Percentiles rank a stretch among this genome's conserved stretches.
These are phyloP conservation scores for Eretmochelys imbricata DNA, from an alignment of 2,113 vertebrate genomes.

Conservation along the genomic window DNA sequence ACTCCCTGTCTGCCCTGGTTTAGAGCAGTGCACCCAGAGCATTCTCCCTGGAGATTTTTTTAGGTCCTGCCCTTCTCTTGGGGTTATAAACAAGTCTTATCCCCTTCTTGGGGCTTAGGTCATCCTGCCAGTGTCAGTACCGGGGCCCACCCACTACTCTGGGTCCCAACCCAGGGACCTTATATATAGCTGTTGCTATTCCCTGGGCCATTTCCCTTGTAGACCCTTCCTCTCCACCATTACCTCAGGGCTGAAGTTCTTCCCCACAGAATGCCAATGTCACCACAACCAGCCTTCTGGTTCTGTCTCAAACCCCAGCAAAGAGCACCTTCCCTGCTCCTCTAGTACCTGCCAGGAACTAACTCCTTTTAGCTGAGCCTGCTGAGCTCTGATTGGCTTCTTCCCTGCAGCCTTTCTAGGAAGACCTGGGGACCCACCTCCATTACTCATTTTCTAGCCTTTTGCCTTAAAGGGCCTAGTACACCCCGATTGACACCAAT, in stretches of 20 bases:
- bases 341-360: too few relatives aligned
- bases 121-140: not conserved
- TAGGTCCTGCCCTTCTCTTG: not conserved
- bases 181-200: not conserved
- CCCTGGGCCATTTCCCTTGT: not conserved
- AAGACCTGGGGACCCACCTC: not conserved
- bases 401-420: not conserved
- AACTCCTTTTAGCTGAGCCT: not conserved
- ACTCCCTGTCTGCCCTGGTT: not conserved
- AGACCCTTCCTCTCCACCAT: not conserved
- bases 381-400: not conserved
- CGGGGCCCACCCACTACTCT: not conserved
- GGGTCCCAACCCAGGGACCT: not conserved
- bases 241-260: not conserved
- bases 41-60: not conserved
- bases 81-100: not conserved
- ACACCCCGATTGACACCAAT: not conserved
- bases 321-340: not conserved
- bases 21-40: not conserved
- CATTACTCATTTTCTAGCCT: not conserved
- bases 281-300: not conserved
- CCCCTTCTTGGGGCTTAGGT: not conserved
- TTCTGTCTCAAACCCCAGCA: not conserved
- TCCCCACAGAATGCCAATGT: not conserved
- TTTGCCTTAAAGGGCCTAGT: too few relatives aligned